Evolutionary conservation across 2,888 invertebrate genomes (phyloP).

Genomic region (Cyaniris semiargus): DNA sequence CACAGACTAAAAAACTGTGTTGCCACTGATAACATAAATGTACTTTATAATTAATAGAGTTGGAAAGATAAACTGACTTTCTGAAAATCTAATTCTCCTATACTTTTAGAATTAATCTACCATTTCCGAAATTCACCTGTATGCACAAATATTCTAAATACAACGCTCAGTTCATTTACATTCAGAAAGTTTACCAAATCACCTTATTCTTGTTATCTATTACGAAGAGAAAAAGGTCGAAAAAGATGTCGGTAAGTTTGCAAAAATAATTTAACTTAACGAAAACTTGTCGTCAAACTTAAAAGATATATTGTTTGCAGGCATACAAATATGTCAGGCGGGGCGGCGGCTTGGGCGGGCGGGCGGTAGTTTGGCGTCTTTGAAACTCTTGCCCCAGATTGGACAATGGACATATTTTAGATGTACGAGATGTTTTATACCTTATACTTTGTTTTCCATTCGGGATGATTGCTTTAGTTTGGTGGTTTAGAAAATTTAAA

Average conservation of each 20-base stretch:
- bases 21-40: too few relatives aligned
- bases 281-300: slow-evolving; percentile 22
- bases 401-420: slow-evolving; percentile 22
- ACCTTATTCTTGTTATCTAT: slow-evolving; percentile 14
- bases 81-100: too few relatives aligned
- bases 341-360: background rate
- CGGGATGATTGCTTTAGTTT: background rate
- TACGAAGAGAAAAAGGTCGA: slow-evolving; percentile 7
- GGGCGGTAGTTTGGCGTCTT: background rate
- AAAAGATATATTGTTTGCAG: slow-evolving; percentile 28
- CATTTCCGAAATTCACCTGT: too few relatives aligned
- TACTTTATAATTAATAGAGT: too few relatives aligned
- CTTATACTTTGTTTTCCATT: background rate
- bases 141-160: background rate
- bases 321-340: slow-evolving; percentile 11
- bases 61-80: too few relatives aligned
- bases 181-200: slow-evolving; percentile 2
- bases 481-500: background rate
- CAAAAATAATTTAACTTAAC: slow-evolving; percentile 23
- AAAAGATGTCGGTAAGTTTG: background rate
- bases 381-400: slow-evolving; percentile 26
- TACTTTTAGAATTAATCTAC: too few relatives aligned
- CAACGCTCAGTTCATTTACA: background rate
- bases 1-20: too few relatives aligned
- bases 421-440: background rate